Percentiles rank a stretch among this genome's conserved stretches.
These are phyloP conservation scores for Trematomus bernacchii DNA, from an alignment of 2,797 vertebrate species.

Conservation along the genomic window DNA sequence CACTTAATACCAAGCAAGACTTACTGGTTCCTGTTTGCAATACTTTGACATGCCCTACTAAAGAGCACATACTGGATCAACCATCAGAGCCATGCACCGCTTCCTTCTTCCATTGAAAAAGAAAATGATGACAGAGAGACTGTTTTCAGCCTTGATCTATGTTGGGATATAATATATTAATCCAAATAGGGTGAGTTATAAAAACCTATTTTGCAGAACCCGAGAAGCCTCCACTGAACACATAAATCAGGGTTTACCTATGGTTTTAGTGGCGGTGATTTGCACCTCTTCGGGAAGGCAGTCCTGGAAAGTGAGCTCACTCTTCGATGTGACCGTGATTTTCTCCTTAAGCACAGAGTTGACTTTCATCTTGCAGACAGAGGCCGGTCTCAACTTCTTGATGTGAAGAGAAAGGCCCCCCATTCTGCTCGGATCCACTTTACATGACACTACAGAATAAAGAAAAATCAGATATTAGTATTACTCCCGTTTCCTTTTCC, in stretches of 20 bases:
- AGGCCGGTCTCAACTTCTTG: conserved; percentile 50
- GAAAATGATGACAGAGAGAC: not conserved
- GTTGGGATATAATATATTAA: not conserved
- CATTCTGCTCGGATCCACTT: conserved; percentile 58
- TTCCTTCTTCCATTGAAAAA: not conserved
- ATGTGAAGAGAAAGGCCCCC: conserved; percentile 68
- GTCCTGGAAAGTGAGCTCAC: conserved; percentile 73
- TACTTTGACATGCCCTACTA: too few relatives aligned
- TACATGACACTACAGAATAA: conserved; percentile 66
- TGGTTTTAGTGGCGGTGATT: conserved; percentile 64
- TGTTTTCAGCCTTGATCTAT: not conserved
- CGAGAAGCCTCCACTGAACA: not conserved
- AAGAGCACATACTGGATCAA: too few relatives aligned
- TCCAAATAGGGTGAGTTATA: not conserved
- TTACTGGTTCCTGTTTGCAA: too few relatives aligned
- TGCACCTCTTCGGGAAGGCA: conserved; percentile 71
- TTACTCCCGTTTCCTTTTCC: not conserved
- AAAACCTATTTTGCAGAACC: not conserved
- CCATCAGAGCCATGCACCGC: too few relatives aligned
- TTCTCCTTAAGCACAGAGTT: conserved; percentile 50
- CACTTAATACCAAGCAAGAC: too few relatives aligned
- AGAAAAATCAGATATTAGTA: fast-evolving
- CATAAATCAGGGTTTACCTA: conserved; percentile 69
- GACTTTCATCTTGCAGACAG: conserved; percentile 77
- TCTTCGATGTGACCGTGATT: conserved; percentile 60